Conservation (phyloP, 2,113 vertebrate genomes). For the Rhizomys pruinosus region DNA sequence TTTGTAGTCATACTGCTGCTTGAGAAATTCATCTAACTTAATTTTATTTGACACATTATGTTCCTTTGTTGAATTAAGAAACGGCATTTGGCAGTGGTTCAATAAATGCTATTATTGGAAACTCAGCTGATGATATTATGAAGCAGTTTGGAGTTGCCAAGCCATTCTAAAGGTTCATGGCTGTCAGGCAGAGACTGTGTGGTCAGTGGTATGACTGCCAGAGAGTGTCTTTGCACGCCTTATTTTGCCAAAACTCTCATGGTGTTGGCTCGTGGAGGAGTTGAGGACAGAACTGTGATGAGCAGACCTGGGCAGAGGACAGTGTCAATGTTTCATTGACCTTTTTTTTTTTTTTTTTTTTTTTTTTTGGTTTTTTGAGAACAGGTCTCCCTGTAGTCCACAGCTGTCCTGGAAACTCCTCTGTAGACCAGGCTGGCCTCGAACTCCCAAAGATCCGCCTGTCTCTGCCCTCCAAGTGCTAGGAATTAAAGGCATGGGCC, state of each 20-base stretch:
- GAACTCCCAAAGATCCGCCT: too few species aligned
- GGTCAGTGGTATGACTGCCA: background rate
- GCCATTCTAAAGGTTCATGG: conserved; percentile 40
- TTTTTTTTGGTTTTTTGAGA: too few species aligned
- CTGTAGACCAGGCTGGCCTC: too few species aligned
- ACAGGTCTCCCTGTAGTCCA: too few species aligned
- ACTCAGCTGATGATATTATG: conserved; percentile 45
- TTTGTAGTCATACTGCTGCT: background rate
- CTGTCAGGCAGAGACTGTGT: conserved; percentile 48
- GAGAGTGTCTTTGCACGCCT: conserved; percentile 13
- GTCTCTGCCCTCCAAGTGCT: too few species aligned
- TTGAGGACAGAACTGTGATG: conserved; percentile 41
- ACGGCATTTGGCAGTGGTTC: conserved; percentile 48
- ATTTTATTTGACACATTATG: conserved; percentile 43
- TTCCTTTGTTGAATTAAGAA: conserved; percentile 55
- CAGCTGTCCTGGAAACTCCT: too few species aligned
- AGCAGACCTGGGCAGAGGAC: background rate
- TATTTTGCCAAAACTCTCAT: conserved; percentile 52
- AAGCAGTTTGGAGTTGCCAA: conserved; percentile 59
- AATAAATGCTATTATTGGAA: conserved; percentile 25
- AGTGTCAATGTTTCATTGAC: conserved; percentile 30
- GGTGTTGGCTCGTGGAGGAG: background rate
- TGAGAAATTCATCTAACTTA: conserved; percentile 57
- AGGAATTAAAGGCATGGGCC: too few species aligned
- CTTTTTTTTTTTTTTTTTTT: too few species aligned